Base-by-base conservation (phyloP, 2,888 invertebrate species). In the Cinara cedri region DNA sequence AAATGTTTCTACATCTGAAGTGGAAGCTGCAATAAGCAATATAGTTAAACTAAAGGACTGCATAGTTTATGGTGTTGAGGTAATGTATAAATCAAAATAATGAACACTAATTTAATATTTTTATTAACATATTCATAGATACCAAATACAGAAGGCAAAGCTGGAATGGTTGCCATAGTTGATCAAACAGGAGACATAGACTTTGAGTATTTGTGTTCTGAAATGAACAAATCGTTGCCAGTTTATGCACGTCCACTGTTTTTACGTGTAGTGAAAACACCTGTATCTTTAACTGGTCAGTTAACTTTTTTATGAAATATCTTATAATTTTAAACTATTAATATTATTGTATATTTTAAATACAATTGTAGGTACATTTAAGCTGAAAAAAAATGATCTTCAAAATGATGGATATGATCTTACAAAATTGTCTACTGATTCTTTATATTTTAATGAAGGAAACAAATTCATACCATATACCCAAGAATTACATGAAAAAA, bases 381-480 rank as follows among this genome's bases (percentile, higher is more conserved):
- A 99, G 88, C 88, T 99, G 86, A 95, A 95, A 87, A 99, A 99
- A 87, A 92, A 91, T 60, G 94, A 96, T 85, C 88, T 98, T 63
- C 94, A 96, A 86, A 92, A 92, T 81, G 95, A 97, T 83, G 95
- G 94, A 4, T 98, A 92, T 85, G 90, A 98, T 85, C 91, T 92
- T 1, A 57, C 65, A 26, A 71, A 72, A 19, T 72, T 82, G 21
- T 55, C 85, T 21, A 19, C 21, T 0, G 89, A 89, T 84, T 83
- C 84, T 34, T 81, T 89, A 24, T 89, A 85, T 83, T 88, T 87
- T 83, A 84, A 87, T 81, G 86, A 87, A 82, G 78, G 81, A 19
- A 85, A 84, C 78, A 82, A 84, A 34, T 89, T 87, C 82, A 83
- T 85, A 72, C 85, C 85, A 6, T 83, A 89, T 8, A 87, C 86